Percentiles rank a stretch among this genome's conserved stretches.
phyloP scores from a whole-genome alignment of 1,140 invertebrate genomes.

The Goniozus legneri region DNA sequence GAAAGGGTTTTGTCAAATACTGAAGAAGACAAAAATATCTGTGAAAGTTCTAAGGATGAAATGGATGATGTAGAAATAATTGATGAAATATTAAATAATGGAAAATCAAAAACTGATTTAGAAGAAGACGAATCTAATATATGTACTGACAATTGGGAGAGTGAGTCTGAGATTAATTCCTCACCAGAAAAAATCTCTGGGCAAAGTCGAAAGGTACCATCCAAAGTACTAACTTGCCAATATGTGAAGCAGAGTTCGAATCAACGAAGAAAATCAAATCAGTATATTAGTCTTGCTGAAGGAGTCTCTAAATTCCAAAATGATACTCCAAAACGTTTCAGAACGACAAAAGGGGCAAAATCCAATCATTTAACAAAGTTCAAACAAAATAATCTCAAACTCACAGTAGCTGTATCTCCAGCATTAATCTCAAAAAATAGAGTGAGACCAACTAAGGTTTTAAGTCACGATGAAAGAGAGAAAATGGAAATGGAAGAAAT shows the following conservation, averaged over 20 bases:
- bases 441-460: conserved; percentile 21
- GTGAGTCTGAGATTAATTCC: not conserved
- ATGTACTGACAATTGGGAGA: not conserved
- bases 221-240: not conserved
- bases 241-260: conserved; percentile 1
- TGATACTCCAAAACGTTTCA: conserved; percentile 50
- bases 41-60: not conserved
- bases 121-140: not conserved
- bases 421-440: conserved; percentile 45
- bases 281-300: conserved; percentile 51
- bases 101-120: not conserved
- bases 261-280: conserved; percentile 2
- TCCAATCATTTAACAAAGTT: conserved; percentile 22
- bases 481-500: conserved; percentile 38
- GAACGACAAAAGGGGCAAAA: conserved; percentile 28
- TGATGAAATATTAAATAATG: too few relatives aligned
- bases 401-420: conserved; percentile 48
- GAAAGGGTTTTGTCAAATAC: not conserved
- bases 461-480: conserved; percentile 42
- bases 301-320: conserved; percentile 47
- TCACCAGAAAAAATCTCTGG: not conserved
- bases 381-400: conserved; percentile 24
- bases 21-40: conserved; percentile 4
- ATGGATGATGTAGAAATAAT: not conserved
- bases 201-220: not conserved